These are phyloP conservation scores for Esox masquinongy DNA, from an alignment of 2,797 vertebrate genomes.

Conservation along the genomic window DNA sequence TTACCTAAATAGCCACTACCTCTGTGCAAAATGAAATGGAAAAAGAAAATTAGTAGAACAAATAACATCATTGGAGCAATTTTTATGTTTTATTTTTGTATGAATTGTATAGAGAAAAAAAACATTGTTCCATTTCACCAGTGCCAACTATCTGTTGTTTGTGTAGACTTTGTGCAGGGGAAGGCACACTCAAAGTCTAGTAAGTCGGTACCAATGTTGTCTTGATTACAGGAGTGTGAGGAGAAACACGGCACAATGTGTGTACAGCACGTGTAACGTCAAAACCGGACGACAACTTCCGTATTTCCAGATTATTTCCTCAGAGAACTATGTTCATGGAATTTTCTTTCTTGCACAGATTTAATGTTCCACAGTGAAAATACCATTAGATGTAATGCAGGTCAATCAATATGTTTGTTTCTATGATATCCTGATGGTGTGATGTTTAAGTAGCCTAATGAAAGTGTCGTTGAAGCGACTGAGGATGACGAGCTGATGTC, in stretches of 20 bases:
- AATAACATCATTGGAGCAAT: conserved; percentile 72
- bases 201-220: conserved; percentile 63
- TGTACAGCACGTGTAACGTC: conserved; percentile 66
- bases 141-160: conserved; percentile 73
- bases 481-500: conserved; percentile 17
- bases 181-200: conserved; percentile 60
- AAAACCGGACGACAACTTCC: conserved; percentile 62
- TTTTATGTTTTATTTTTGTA: conserved; percentile 84
- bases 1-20: conserved; percentile 82
- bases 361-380: conserved; percentile 55
- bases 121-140: conserved; percentile 77
- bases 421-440: conserved; percentile 17
- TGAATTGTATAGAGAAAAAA: conserved; percentile 78
- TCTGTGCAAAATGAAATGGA: conserved; percentile 79
- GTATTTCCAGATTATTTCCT: conserved; percentile 61
- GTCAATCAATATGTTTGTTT: conserved; percentile 49
- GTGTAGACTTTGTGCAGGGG: conserved; percentile 63
- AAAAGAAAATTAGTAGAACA: conserved; percentile 58
- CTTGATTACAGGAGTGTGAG: conserved; percentile 44
- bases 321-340: conserved; percentile 63
- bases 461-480: not conserved
- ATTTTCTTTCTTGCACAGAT: conserved; percentile 75
- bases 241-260: conserved; percentile 58
- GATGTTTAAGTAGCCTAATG: conserved; percentile 27
- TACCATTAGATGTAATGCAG: conserved; percentile 54